Conservation (phyloP, 2,888 invertebrate genomes). For the Tetropium fuscum region DNA sequence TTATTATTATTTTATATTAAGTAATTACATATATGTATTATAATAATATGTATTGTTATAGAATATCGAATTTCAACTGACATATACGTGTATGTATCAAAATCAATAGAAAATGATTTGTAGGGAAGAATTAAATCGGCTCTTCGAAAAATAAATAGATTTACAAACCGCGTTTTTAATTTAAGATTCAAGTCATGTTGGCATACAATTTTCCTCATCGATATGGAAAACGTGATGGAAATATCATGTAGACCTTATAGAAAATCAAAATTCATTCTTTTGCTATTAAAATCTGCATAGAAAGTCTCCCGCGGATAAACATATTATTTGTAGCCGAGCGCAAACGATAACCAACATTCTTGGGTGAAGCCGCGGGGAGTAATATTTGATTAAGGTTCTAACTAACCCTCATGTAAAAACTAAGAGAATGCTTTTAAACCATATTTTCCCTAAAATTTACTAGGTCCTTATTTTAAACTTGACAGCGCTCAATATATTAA, state of each 20-base stretch:
- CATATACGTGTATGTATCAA: too few relatives aligned
- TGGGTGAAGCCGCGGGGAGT: slow-evolving; percentile 42
- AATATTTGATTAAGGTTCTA: slow-evolving; percentile 49
- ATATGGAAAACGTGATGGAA: slow-evolving; percentile 59
- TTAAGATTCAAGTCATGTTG: slow-evolving; percentile 34
- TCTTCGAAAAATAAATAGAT: too few relatives aligned
- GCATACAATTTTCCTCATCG: slow-evolving; percentile 38
- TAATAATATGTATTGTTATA: too few relatives aligned
- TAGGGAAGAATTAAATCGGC: too few relatives aligned
- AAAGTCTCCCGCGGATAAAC: slow-evolving; percentile 59
- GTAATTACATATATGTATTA: too few relatives aligned
- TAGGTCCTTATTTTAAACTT: too few relatives aligned
- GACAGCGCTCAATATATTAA: too few relatives aligned
- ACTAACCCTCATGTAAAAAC: slow-evolving; percentile 24
- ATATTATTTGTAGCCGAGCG: slow-evolving; percentile 52
- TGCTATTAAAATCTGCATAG: slow-evolving; percentile 62
- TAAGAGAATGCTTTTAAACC: slow-evolving; percentile 27
- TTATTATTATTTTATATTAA: too few relatives aligned
- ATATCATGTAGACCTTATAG: slow-evolving; percentile 57
- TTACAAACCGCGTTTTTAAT: slow-evolving; percentile 15
- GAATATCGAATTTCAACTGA: too few relatives aligned
- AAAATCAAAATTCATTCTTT: slow-evolving; percentile 67
- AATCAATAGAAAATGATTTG: too few relatives aligned
- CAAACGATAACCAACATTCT: slow-evolving; percentile 41
- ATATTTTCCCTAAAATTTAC: too few relatives aligned